Evolutionary conservation across 2,797 vertebrate genomes (phyloP).

Genomic region (Spheniscus humboldti): DNA sequence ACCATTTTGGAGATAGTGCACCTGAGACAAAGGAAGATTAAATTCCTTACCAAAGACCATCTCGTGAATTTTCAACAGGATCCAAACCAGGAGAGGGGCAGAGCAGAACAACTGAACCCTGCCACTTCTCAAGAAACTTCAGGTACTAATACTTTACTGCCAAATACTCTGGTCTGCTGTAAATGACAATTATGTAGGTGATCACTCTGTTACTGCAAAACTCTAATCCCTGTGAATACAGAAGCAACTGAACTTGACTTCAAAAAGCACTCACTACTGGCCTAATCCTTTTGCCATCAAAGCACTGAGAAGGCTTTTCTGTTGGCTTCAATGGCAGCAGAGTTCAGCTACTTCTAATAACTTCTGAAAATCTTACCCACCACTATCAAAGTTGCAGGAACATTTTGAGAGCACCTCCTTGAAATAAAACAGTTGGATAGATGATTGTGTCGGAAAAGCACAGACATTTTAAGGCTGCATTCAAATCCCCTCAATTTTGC

Average conservation of each 20-base stretch:
- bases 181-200: neutral
- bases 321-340: neutral
- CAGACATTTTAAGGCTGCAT: neutral
- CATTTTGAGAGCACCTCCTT: neutral
- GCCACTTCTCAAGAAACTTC: neutral
- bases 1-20: neutral
- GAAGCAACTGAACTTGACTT: neutral
- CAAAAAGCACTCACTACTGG: neutral
- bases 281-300: neutral
- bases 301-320: neutral
- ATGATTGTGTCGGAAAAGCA: neutral
- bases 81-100: neutral
- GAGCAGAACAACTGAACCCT: neutral
- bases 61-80: neutral
- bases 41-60: neutral
- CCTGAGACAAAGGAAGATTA: neutral
- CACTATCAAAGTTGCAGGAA: neutral
- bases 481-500: neutral
- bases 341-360: neutral
- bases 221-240: neutral
- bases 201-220: neutral
- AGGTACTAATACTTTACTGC: neutral
- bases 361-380: neutral
- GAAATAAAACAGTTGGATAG: neutral
- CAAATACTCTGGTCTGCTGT: neutral